Evolutionary conservation across 2,113 vertebrate genomes (phyloP).

Genomic region (Oreocharis arfaki): DNA sequence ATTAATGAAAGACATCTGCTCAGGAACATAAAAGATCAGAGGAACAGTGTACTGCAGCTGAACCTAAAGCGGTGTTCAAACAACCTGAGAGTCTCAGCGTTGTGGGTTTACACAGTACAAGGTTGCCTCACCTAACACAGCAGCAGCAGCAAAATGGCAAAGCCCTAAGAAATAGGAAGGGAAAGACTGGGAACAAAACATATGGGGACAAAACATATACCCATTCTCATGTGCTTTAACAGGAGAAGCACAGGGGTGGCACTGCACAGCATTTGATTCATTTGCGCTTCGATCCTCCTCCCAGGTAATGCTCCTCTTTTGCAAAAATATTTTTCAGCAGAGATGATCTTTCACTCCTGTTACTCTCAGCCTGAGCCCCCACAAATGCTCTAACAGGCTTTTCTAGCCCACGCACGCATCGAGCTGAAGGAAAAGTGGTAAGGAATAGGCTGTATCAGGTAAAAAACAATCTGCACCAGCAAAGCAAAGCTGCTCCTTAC

Average conservation of each 20-base stretch:
- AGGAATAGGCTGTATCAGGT: background rate
- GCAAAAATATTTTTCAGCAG: background rate
- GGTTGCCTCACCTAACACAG: conserved; percentile 61
- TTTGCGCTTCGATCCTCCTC: background rate
- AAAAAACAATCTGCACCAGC: background rate
- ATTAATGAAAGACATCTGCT: conserved; percentile 99
- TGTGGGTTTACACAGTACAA: conserved; percentile 67
- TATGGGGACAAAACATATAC: background rate
- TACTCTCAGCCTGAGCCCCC: background rate
- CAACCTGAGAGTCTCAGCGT: conserved; percentile 76
- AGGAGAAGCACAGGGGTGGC: background rate
- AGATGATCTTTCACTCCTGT: background rate
- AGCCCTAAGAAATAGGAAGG: conserved; percentile 11
- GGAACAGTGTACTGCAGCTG: conserved; percentile 78
- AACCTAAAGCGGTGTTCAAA: conserved; percentile 85
- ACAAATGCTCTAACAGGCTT: background rate
- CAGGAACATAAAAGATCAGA: conserved; percentile 89
- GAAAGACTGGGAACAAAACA: background rate
- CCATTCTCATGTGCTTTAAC: background rate
- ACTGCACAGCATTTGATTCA: background rate
- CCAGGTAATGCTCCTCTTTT: background rate
- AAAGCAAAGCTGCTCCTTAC: conserved; percentile 2
- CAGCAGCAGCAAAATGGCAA: conserved; percentile 54
- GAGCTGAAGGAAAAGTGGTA: background rate
- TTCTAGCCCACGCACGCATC: background rate